phyloP scores from a whole-genome alignment of 2,797 vertebrate genomes.

The Miichthys miiuy region DNA sequence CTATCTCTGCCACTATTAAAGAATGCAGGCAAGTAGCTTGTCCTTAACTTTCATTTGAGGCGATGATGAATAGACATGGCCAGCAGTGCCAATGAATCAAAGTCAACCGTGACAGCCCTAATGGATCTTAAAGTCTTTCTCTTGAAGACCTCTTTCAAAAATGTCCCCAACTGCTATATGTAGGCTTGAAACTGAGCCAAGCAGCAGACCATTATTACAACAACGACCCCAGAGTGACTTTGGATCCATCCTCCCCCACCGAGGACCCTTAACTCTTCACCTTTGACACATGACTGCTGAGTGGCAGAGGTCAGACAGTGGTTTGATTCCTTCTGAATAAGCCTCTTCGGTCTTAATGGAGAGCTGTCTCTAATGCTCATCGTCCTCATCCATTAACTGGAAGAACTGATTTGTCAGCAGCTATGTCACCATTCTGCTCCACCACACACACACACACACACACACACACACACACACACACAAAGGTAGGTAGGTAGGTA shows the following conservation, averaged over 20 bases:
- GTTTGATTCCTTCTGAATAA: slow-evolving; percentile 45
- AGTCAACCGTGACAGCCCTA: not conserved
- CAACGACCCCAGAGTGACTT: slow-evolving; percentile 14
- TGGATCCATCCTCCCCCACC: slow-evolving; percentile 12
- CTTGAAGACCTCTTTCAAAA: not conserved
- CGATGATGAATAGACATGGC: slow-evolving; percentile 20
- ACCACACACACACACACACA: not conserved
- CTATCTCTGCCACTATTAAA: not conserved
- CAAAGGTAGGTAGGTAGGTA: slow-evolving; percentile 2
- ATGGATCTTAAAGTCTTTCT: slow-evolving; percentile 14
- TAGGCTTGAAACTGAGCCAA: slow-evolving; percentile 14
- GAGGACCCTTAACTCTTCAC: slow-evolving; percentile 31
- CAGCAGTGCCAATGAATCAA: slow-evolving; percentile 26
- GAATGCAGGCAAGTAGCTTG: not conserved
- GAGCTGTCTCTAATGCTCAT: slow-evolving; percentile 11
- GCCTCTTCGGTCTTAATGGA: slow-evolving; percentile 40
- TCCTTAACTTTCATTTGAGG: slow-evolving; percentile 16
- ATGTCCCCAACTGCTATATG: not conserved
- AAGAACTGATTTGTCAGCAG: slow-evolving; percentile 43
- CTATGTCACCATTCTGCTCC: slow-evolving; percentile 1
- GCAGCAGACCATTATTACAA: not conserved
- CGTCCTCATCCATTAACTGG: slow-evolving; percentile 41
- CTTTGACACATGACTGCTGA: slow-evolving; percentile 49
- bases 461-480: not conserved
- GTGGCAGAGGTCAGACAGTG: slow-evolving; percentile 44